phyloP scores from a whole-genome alignment of 2,797 vertebrate species.

The Streptopelia turtur region DNA sequence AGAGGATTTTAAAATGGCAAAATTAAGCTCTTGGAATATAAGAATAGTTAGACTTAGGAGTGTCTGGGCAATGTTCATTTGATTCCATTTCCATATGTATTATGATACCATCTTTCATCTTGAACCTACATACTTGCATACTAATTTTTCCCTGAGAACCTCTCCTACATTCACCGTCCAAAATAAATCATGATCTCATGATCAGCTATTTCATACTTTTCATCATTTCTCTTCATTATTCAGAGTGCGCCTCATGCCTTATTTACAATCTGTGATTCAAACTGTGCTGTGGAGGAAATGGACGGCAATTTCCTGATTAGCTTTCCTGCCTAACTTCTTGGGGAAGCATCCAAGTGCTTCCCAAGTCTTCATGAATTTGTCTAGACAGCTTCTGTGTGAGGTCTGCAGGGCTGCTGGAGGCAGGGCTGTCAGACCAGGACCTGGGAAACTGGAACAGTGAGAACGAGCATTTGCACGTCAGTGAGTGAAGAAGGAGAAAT shows the following conservation, averaged over 20 bases:
- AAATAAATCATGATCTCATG: conserved; percentile 50
- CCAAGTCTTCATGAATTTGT: conserved; percentile 27
- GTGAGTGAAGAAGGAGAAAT: background rate
- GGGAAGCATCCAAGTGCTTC: background rate
- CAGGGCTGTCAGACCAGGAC: background rate
- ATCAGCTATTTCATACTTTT: conserved; percentile 47
- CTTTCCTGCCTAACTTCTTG: conserved; percentile 23
- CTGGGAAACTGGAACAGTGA: background rate
- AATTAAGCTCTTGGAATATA: conserved; percentile 49
- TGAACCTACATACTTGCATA: conserved; percentile 38
- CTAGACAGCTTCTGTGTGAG: conserved; percentile 39
- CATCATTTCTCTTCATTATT: conserved; percentile 46
- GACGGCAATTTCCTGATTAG: conserved; percentile 53
- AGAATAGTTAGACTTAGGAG: conserved; percentile 24
- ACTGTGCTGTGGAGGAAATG: conserved; percentile 31
- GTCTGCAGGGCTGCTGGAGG: background rate
- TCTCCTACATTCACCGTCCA: conserved; percentile 32
- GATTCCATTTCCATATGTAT: conserved; percentile 50
- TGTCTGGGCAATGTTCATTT: conserved; percentile 41
- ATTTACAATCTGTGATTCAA: conserved; percentile 27
- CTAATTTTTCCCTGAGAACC: conserved; percentile 40
- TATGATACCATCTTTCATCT: conserved; percentile 52
- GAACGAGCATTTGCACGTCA: background rate
- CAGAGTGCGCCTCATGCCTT: background rate
- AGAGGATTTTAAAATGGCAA: conserved; percentile 37